Percentiles rank a stretch among this genome's conserved stretches.
Conservation (phyloP, 53 echinoderm and acorn worm genomes). For the Echinarachnius parma region DNA sequence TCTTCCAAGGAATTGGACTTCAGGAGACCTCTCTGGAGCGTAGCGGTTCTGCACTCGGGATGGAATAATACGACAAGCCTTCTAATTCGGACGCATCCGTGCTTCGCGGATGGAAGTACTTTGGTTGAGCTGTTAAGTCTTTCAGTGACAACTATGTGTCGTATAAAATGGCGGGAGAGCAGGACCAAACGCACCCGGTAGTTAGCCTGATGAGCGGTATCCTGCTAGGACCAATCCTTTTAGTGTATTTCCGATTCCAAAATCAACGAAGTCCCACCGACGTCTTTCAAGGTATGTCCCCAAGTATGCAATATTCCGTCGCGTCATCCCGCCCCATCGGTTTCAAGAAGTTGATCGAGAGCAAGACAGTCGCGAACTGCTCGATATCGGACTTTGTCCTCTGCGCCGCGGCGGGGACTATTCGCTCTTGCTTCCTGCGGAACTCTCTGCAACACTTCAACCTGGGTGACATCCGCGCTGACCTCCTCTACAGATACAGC, state of each 20-base stretch:
- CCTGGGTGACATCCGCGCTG: background rate
- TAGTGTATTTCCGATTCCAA: conserved; percentile 11
- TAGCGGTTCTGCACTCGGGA: conserved; percentile 19
- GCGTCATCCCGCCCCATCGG: conserved; percentile 24
- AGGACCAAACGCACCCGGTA: background rate
- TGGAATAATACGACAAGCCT: conserved; percentile 23
- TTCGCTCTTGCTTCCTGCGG: background rate
- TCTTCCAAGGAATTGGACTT: conserved; percentile 6
- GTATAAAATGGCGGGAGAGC: background rate
- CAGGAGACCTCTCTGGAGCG: conserved; percentile 15
- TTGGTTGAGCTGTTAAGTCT: conserved; percentile 17
- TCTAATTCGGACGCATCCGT: conserved; percentile 14
- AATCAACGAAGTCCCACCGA: background rate
- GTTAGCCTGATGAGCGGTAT: conserved; percentile 21
- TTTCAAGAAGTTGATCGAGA: conserved; percentile 18
- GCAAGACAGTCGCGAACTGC: conserved; percentile 25
- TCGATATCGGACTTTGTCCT: conserved; percentile 12
- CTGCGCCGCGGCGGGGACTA: conserved; percentile 18
- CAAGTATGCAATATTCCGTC: conserved; percentile 1
- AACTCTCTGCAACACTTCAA: background rate
- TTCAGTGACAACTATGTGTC: background rate
- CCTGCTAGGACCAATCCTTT: conserved; percentile 20
- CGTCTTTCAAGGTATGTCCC: conserved; percentile 4
- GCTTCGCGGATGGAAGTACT: conserved; percentile 16
- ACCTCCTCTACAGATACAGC: conserved; percentile 23